Evolutionary conservation across 2,113 vertebrate genomes (phyloP).

Genomic region (Bos javanicus): DNA sequence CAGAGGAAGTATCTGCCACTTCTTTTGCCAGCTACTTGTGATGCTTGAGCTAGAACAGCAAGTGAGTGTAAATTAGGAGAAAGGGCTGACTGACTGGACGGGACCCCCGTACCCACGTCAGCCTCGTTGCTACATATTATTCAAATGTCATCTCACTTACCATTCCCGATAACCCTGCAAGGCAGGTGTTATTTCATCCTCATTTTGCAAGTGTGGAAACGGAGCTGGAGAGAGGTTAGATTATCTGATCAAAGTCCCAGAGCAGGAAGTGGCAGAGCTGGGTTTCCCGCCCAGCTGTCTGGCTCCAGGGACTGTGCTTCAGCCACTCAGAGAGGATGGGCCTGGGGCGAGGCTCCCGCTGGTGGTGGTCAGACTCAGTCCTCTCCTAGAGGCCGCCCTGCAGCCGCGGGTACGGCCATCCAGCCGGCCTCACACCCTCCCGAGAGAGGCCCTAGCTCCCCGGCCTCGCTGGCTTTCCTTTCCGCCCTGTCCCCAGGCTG

Average conservation of each 20-base stretch:
- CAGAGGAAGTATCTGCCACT: background rate
- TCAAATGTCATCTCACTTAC: background rate
- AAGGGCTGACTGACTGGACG: background rate
- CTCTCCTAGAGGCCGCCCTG: background rate
- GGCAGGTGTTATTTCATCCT: background rate
- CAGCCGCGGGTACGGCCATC: background rate
- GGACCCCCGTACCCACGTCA: background rate
- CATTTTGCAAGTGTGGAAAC: background rate
- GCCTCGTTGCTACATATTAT: background rate
- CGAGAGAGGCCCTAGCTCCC: background rate
- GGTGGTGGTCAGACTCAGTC: background rate
- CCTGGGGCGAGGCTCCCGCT: background rate
- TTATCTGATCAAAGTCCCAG: background rate
- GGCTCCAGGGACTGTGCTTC: background rate
- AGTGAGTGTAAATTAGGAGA: background rate
- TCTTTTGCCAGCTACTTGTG: background rate
- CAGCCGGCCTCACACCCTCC: background rate
- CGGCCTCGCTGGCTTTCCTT: background rate
- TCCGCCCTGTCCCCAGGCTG: background rate
- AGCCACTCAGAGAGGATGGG: background rate
- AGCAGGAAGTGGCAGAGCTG: background rate
- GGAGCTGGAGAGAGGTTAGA: background rate
- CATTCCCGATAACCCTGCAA: background rate
- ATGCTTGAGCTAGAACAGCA: background rate
- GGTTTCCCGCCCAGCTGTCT: background rate